Evolutionary conservation across 2,888 invertebrate species (phyloP).

Genomic region (Morpho helenor): DNA sequence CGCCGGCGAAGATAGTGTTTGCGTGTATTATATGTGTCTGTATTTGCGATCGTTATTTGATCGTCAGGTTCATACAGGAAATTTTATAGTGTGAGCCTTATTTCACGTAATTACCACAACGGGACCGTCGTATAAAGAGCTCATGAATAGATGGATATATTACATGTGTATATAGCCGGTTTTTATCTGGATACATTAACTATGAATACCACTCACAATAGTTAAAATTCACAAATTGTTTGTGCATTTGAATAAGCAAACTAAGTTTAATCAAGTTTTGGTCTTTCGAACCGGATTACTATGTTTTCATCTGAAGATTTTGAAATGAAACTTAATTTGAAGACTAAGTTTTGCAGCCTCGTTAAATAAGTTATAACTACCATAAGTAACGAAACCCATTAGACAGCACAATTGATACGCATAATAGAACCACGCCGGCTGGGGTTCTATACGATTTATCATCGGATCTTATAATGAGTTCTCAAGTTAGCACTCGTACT

Average conservation of each 20-base stretch:
- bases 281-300: not conserved
- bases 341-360: slow-evolving; percentile 3
- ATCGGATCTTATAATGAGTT: slow-evolving; percentile 32
- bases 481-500: slow-evolving; percentile 27
- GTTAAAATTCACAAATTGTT: no score
- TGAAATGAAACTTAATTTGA: not conserved
- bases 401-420: slow-evolving; percentile 27
- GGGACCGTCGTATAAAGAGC: no score
- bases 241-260: no score
- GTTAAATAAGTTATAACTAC: slow-evolving; percentile 20
- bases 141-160: no score
- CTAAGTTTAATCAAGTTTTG: not conserved
- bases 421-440: slow-evolving; percentile 18
- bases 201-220: no score
- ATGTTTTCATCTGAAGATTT: not conserved
- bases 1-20: no score
- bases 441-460: slow-evolving; percentile 27
- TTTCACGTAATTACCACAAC: not conserved
- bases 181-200: not conserved
- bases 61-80: no score
- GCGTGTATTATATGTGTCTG: no score
- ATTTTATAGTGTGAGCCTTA: no score
- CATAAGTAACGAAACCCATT: slow-evolving; percentile 25
- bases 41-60: no score
- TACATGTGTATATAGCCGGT: no score